Evolutionary conservation across 2,113 vertebrate genomes (phyloP), one percentile per base, ranked within the genome.

Genomic region (Numida meleagris): DNA sequence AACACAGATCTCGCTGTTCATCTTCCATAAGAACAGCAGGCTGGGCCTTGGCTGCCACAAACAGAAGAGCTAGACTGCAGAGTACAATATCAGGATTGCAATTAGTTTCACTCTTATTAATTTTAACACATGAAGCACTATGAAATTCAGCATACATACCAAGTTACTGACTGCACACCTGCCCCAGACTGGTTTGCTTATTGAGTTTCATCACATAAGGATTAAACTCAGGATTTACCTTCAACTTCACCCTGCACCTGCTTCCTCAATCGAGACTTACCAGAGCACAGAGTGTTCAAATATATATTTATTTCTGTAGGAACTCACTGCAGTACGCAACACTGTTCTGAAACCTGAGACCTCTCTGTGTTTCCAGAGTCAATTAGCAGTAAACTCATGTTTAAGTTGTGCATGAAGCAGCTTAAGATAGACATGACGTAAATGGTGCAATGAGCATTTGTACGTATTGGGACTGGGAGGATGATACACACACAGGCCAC

Each of bases 1-100:
- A 73, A 3, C 1, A 0, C 0, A 81, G n/a, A 48, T 45, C 34
- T 33, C 12, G 0, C 8, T 11, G n/a, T 15, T 59, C 63, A 48
- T 38, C 20, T 8, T 5, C 9, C 33, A 31, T 20, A n/a, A 51
- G 29, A 77, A 24, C 18, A 40, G 17, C 38, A 33, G 33, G 36
- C n/a, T 34, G 11, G 10, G 5, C n/a, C 24, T 75, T 65, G 71
- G 53, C 42, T 48, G 4, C n/a, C 62, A 2, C 2, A 5, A 51
- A 14, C 0, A 74, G 31, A 58, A 23, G 42, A 10, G 33, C 10
- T 36, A 36, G 16, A 21, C 29, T 20, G 11, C 6, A 71, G 66
- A 23, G 14, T 66, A 27, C 5, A 16, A 46, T 36, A 19, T 7
- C n/a, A 24, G 36, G 27, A 36, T 13, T 34, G 25, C 2, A 14